Percentiles rank a stretch among this genome's conserved stretches.
Conservation (phyloP, 2,888 invertebrate species). For the Malacosoma neustria region DNA sequence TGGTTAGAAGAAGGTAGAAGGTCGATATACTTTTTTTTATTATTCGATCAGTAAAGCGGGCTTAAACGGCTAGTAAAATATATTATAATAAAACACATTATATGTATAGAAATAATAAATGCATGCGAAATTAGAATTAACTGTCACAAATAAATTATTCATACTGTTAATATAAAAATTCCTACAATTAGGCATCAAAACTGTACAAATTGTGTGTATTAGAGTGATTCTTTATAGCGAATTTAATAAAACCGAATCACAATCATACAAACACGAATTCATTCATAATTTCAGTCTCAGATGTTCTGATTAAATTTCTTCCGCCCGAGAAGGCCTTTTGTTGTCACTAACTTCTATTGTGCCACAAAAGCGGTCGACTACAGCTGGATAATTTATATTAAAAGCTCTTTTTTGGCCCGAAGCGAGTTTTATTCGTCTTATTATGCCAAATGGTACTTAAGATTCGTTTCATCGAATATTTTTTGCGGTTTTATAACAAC, state of each 20-base stretch:
- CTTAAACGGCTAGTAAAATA: too few species aligned
- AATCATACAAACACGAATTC: constrained; percentile 8
- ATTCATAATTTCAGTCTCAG: constrained; percentile 37
- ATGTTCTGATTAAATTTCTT: constrained; percentile 48
- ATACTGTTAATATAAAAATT: constrained; percentile 3
- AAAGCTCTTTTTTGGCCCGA: constrained; percentile 24
- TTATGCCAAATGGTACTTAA: constrained; percentile 20
- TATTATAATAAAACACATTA: too few species aligned
- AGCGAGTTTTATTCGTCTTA: constrained; percentile 18
- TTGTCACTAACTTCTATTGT: constrained; percentile 35
- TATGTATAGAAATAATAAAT: too few species aligned
- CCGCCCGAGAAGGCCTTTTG: constrained; percentile 36
- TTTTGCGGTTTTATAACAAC: neutral
- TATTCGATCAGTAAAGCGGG: too few species aligned
- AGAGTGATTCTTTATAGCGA: too few species aligned
- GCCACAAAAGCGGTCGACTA: constrained; percentile 40
- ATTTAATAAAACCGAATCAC: neutral
- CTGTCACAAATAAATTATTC: too few species aligned
- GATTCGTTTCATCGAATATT: constrained; percentile 3
- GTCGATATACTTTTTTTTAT: too few species aligned
- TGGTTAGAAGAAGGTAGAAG: too few species aligned
- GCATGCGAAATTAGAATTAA: too few species aligned
- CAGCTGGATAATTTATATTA: constrained; percentile 42
- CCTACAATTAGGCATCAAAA: neutral
- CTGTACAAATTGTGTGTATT: neutral